Conservation (phyloP, 1,140 invertebrate species). For the Zaprionus vittiger region DNA sequence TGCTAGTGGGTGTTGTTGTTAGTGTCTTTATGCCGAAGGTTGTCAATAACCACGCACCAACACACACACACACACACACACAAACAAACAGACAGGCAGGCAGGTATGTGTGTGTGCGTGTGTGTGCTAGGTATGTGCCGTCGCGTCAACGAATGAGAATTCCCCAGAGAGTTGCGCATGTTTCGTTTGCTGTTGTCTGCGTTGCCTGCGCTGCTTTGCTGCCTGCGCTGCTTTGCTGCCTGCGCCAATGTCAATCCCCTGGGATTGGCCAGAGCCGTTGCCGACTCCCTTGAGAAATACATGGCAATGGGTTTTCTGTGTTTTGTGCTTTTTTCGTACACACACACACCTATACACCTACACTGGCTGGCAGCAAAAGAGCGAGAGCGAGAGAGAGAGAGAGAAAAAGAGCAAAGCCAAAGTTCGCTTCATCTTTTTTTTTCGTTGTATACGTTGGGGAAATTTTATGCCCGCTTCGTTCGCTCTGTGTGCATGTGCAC, state of each 20-base stretch:
- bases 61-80: background rate
- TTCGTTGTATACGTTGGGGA: slow-evolving; percentile 72
- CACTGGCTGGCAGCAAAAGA: slow-evolving; percentile 16
- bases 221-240: slow-evolving; percentile 58
- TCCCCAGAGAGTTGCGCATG: slow-evolving; percentile 78
- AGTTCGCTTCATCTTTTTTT: slow-evolving; percentile 61
- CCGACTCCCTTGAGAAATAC: slow-evolving; percentile 83
- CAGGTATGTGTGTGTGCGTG: slow-evolving; percentile 20
- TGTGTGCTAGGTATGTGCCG: slow-evolving; percentile 12
- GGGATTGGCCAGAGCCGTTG: slow-evolving; percentile 82
- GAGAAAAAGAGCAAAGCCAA: slow-evolving; percentile 74
- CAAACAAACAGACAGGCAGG: background rate
- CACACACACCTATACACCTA: slow-evolving; percentile 31
- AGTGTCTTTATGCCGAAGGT: slow-evolving; percentile 21
- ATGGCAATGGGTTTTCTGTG: slow-evolving; percentile 84
- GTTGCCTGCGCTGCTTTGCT: slow-evolving; percentile 38
- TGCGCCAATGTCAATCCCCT: slow-evolving; percentile 62
- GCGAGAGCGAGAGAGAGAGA: slow-evolving; percentile 27
- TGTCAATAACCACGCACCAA: slow-evolving; percentile 53
- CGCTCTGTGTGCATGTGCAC: slow-evolving; percentile 32
- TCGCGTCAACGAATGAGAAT: slow-evolving; percentile 78
- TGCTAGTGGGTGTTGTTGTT: slow-evolving; percentile 1
- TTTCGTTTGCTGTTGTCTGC: slow-evolving; percentile 49
- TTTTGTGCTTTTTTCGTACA: slow-evolving; percentile 79
- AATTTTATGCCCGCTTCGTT: slow-evolving; percentile 70